phyloP scores from a whole-genome alignment of 2,888 invertebrate species.

The Tricholauxania praeusta region DNA sequence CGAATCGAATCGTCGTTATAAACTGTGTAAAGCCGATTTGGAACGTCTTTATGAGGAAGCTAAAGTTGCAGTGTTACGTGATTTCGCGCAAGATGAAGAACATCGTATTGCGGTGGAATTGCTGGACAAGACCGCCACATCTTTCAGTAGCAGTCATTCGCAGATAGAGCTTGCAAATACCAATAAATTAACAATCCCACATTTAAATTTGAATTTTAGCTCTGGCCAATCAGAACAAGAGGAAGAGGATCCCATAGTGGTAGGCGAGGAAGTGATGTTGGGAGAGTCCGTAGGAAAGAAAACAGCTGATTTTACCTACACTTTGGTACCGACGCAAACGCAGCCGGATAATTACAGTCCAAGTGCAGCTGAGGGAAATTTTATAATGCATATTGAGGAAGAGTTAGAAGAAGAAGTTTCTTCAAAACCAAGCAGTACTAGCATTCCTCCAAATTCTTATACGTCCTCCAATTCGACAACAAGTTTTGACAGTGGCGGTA shows the following conservation, averaged over 20 bases:
- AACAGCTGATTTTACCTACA: conserved; percentile 29
- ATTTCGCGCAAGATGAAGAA: conserved; percentile 54
- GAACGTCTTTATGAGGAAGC: conserved; percentile 68
- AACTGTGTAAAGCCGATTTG: conserved; percentile 65
- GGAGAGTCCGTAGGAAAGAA: conserved; percentile 38
- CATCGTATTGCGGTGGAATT: conserved; percentile 52
- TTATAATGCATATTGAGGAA: conserved; percentile 18
- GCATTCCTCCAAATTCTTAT: not conserved
- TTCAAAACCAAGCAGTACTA: not conserved
- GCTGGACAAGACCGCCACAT: conserved; percentile 47
- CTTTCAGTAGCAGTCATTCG: conserved; percentile 39
- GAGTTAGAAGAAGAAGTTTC: not conserved
- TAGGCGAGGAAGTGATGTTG: not conserved
- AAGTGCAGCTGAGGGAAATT: conserved; percentile 51
- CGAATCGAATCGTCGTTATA: conserved; percentile 62
- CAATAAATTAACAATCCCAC: conserved; percentile 47
- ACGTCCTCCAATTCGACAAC: conserved; percentile 25
- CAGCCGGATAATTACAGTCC: conserved; percentile 51
- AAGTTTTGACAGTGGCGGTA: conserved; percentile 1
- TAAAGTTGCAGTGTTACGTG: conserved; percentile 57
- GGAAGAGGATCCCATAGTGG: conserved; percentile 18
- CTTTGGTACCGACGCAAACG: not conserved
- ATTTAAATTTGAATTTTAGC: conserved; percentile 56
- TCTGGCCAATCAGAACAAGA: conserved; percentile 53
- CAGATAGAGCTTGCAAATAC: not conserved